Conservation (phyloP, 2,888 invertebrate genomes). For the Allolobophora icterica region DNA sequence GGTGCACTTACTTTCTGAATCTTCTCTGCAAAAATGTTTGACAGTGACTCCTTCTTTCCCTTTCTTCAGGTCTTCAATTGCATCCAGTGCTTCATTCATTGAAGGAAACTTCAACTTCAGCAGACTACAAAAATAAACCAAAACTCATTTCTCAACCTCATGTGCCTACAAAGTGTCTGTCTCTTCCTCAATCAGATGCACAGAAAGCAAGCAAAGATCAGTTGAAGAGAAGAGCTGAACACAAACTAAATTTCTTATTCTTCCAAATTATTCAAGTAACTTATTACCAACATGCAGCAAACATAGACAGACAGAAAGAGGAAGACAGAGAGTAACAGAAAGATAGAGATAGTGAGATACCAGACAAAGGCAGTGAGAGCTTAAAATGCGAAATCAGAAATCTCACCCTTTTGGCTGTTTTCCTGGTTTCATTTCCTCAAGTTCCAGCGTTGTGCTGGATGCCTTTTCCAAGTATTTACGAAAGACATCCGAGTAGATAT, state of each 20-base stretch:
- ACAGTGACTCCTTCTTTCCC: slow-evolving; percentile 5
- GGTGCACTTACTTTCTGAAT: slow-evolving; percentile 3
- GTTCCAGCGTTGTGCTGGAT: not conserved
- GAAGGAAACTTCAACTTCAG: slow-evolving; percentile 26
- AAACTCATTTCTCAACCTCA: not conserved
- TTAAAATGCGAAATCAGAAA: not conserved
- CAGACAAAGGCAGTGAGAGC: not conserved
- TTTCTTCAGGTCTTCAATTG: not conserved
- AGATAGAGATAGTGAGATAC: not conserved
- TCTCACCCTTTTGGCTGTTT: not conserved
- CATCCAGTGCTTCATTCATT: not conserved
- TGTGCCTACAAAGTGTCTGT: not conserved
- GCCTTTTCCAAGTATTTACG: slow-evolving; percentile 25
- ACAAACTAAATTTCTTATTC: not conserved
- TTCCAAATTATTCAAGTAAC: not conserved
- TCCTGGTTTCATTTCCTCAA: slow-evolving; percentile 26
- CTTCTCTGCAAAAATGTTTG: slow-evolving; percentile 19
- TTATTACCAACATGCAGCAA: not conserved
- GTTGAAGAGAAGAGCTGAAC: not conserved
- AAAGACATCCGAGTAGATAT: slow-evolving; percentile 13
- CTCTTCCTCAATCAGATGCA: not conserved
- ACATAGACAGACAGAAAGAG: too few species aligned
- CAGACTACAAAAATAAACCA: not conserved
- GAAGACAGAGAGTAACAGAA: not conserved
- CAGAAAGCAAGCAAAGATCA: not conserved